Evolutionary conservation across 2,113 vertebrate species (phyloP), one percentile per base, ranked within the genome.

Genomic region (Balaeniceps rex): DNA sequence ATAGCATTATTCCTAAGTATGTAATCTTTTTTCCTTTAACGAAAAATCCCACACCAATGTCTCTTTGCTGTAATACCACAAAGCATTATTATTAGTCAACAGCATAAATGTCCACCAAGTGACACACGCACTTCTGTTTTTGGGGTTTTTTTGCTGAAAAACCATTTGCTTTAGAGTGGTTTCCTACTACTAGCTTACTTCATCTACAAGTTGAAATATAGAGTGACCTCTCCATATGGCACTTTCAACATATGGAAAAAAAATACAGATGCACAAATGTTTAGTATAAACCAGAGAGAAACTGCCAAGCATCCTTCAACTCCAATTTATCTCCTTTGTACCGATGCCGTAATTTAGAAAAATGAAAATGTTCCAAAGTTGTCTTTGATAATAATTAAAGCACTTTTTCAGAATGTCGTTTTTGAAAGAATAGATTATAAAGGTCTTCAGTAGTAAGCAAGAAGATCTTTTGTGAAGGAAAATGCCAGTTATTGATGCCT

Each of bases 181-280:
- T 90, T 93, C 66, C 92, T 85, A 38, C 78, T 88, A n/a, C 49
- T 19, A 61, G 54, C 75, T 58, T 83, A 65, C 38, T 94, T 93
- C 54, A 80, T 76, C 78, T 88, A 54, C 54, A 82, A 90, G 40
- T 9, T 58, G 76, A 94, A 96, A 93, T 28, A 69, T 3, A 82
- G 69, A 82, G 38, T 66, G 90, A 94, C 90, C 82, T 83, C 68
- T 92, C 94, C 94, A 93, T 84, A 95, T 85, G 91, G 94, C 54
- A 83, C 54, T 80, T 88, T 14, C 68, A 89, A 91, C 75, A 77
- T 38, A 92, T 3, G 14, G 42, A 83, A 69, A 75, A 83, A 83
- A 91, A 76, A 94, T 83, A 85, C 83, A 95, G 92, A 96, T 83
- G 83, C 69, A 87, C 82, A 76, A 94, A 87, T 57, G 74, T 83